These are phyloP conservation scores for Apteryx owenii DNA, from an alignment of 2,113 vertebrate species.

Conservation along the genomic window DNA sequence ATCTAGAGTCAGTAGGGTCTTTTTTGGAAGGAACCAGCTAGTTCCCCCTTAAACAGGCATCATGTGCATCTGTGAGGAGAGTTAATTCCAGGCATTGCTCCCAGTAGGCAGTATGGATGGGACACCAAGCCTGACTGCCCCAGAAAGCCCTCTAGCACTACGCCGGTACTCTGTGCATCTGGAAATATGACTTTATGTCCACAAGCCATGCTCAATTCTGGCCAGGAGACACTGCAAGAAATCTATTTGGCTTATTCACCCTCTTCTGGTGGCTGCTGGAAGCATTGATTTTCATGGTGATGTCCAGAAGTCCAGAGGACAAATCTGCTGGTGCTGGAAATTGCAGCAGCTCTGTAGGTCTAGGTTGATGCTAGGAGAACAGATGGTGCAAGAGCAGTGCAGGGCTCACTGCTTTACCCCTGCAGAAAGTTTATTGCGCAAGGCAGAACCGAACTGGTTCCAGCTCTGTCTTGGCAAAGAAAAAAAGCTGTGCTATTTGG, in stretches of 20 bases:
- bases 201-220: neutral
- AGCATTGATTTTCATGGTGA: neutral
- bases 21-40: neutral
- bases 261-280: neutral
- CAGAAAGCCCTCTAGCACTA: neutral
- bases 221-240: accelerated
- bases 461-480: neutral
- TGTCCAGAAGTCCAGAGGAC: neutral
- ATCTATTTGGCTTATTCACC: neutral
- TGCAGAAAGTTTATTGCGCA: neutral
- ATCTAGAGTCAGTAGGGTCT: neutral
- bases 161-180: neutral
- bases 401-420: neutral
- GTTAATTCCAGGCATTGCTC: neutral
- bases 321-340: neutral
- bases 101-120: neutral
- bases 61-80: neutral
- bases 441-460: neutral
- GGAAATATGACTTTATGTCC: neutral
- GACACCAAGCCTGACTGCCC: neutral
- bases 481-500: neutral
- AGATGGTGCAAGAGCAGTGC: neutral
- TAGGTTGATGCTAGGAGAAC: neutral
- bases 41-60: neutral
- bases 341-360: neutral